These are phyloP conservation scores for Hucho hucho DNA, from an alignment of 2,113 vertebrate genomes.

Conservation along the genomic window DNA sequence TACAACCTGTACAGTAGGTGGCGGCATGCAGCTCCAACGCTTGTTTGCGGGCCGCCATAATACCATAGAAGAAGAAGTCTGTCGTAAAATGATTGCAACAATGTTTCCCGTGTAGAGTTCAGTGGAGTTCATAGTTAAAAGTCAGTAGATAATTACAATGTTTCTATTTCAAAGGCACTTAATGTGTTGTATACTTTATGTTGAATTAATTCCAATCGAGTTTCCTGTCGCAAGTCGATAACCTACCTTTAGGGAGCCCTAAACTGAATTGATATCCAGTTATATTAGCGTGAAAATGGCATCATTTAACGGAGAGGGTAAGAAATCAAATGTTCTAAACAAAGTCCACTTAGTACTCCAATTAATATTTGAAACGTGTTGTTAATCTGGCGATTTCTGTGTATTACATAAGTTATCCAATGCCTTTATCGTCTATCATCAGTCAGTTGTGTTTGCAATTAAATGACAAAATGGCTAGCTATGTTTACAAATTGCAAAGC, in stretches of 20 bases:
- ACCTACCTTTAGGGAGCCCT: background rate
- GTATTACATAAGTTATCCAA: too few species aligned
- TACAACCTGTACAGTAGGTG: too few species aligned
- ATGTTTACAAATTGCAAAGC: background rate
- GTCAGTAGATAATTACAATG: background rate
- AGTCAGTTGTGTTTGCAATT: background rate
- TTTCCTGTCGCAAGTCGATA: background rate
- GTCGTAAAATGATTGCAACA: background rate
- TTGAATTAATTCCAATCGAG: background rate
- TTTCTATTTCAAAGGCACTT: background rate
- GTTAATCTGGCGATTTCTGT: too few species aligned
- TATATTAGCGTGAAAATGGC: conserved; percentile 61
- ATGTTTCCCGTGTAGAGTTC: background rate
- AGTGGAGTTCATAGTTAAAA: conserved; percentile 5
- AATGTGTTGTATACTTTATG: background rate
- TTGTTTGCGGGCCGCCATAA: too few species aligned
- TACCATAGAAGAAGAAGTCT: background rate
- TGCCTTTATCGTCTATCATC: too few species aligned
- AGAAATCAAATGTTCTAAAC: conserved; percentile 1
- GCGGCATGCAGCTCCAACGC: too few species aligned
- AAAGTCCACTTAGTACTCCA: too few species aligned
- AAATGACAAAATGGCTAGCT: background rate
- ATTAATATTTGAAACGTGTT: too few species aligned
- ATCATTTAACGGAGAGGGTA: conserved; percentile 71
- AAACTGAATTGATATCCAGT: conserved; percentile 44